Percentiles rank a stretch among this genome's conserved stretches.
Conservation (phyloP, 2,113 vertebrate genomes). For the Psittacus erithacus region DNA sequence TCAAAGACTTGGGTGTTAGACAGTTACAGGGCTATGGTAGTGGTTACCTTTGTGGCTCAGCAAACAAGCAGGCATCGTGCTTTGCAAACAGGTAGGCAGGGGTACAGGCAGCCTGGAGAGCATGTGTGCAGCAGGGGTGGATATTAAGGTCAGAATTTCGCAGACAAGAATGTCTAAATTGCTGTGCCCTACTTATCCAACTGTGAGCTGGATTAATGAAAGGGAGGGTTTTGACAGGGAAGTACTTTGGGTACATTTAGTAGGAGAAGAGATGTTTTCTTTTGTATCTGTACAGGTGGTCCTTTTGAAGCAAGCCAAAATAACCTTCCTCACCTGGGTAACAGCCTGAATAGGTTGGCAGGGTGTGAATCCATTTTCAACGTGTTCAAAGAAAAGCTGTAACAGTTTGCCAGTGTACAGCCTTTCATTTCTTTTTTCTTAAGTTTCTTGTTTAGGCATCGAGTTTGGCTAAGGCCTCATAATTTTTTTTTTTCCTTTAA, state of each 20-base stretch:
- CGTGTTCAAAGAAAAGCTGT: neutral
- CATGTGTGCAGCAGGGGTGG: neutral
- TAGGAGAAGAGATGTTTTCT: constrained; percentile 35
- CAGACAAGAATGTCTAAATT: constrained; percentile 34
- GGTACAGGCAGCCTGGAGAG: neutral
- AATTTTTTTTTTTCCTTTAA: constrained; percentile 12
- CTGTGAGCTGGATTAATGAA: constrained; percentile 48
- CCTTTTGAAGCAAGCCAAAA: constrained; percentile 51
- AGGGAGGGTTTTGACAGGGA: constrained; percentile 9
- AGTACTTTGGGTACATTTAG: constrained; percentile 6
- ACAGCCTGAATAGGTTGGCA: constrained; percentile 49
- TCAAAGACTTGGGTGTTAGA: neutral
- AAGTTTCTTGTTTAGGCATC: neutral
- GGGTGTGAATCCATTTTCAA: constrained; percentile 42
- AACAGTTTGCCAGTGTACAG: constrained; percentile 7
- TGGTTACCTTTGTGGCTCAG: neutral
- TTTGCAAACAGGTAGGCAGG: neutral
- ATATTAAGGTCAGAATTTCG: constrained; percentile 4
- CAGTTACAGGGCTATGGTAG: neutral
- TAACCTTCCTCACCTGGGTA: constrained; percentile 60
- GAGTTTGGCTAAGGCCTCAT: neutral
- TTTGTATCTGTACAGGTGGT: constrained; percentile 54
- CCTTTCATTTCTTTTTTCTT: constrained; percentile 32
- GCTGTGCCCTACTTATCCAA: constrained; percentile 36
- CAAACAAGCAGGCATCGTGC: neutral